Conservation (phyloP, 2,888 invertebrate genomes). For the Copidosoma aretas region DNA sequence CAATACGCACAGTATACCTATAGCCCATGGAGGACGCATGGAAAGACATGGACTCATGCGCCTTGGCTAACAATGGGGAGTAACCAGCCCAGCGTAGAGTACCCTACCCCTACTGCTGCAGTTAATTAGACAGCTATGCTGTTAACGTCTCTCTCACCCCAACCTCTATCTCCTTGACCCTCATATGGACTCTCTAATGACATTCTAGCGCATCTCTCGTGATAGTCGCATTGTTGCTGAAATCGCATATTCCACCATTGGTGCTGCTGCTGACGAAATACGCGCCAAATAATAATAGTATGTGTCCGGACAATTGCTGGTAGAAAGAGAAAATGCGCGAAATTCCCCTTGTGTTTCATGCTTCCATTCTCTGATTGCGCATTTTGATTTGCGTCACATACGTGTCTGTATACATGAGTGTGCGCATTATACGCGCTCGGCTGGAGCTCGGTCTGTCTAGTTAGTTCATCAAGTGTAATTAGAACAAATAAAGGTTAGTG, state of each 20-base stretch:
- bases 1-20: not conserved
- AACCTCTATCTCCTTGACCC: not conserved
- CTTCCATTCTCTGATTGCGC: too few species aligned
- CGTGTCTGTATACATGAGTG: too few species aligned
- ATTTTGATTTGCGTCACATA: too few species aligned
- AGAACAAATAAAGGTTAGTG: too few species aligned
- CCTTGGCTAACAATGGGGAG: conserved; percentile 13
- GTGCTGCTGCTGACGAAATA: conserved; percentile 15
- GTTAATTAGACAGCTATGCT: conserved; percentile 58
- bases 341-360: too few species aligned
- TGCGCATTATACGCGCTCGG: too few species aligned
- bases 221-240: conserved; percentile 18
- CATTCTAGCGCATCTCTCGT: not conserved
- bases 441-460: too few species aligned
- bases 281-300: conserved; percentile 17
- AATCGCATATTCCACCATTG: not conserved
- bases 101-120: conserved; percentile 49
- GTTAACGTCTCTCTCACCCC: conserved; percentile 50
- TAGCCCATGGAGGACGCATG: too few species aligned
- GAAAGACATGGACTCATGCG: not conserved
- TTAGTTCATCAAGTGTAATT: too few species aligned
- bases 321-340: too few species aligned
- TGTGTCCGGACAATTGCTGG: too few species aligned
- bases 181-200: not conserved
- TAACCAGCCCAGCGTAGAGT: not conserved